Percentiles rank a stretch among this genome's conserved stretches.
Conservation (phyloP, 2,888 invertebrate genomes). For the Epistrophe grossulariae region DNA sequence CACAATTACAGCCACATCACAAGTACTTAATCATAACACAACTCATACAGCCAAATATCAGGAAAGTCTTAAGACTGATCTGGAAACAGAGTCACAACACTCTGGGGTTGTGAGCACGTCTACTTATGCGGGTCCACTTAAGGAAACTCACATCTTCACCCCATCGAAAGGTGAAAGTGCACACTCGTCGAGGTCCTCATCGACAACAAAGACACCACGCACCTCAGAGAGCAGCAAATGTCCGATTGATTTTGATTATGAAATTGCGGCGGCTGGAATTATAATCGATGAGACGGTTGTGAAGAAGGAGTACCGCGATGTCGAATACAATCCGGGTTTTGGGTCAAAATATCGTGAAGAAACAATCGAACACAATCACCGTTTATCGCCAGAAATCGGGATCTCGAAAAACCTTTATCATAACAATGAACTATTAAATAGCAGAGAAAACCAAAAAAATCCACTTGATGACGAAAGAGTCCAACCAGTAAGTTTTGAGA, state of each 20-base stretch:
- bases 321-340: slow-evolving; percentile 83
- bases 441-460: neutral
- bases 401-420: slow-evolving; percentile 9
- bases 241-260: slow-evolving; percentile 83
- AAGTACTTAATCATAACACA: slow-evolving; percentile 52
- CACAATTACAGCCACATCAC: slow-evolving; percentile 48
- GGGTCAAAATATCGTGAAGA: slow-evolving; percentile 77
- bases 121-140: slow-evolving; percentile 81
- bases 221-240: slow-evolving; percentile 68
- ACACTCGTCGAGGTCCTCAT: slow-evolving; percentile 75
- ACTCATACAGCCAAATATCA: slow-evolving; percentile 67
- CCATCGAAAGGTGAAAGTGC: slow-evolving; percentile 81
- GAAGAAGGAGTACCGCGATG: slow-evolving; percentile 83
- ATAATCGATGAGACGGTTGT: slow-evolving; percentile 83
- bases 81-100: slow-evolving; percentile 66
- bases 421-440: slow-evolving; percentile 25
- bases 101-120: slow-evolving; percentile 77
- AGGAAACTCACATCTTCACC: slow-evolving; percentile 84
- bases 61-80: slow-evolving; percentile 69
- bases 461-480: slow-evolving; percentile 47
- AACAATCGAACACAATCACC: slow-evolving; percentile 30
- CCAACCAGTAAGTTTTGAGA: slow-evolving; percentile 22
- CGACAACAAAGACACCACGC: slow-evolving; percentile 45
- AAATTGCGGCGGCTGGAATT: slow-evolving; percentile 83
- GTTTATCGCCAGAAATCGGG: slow-evolving; percentile 42